Evolutionary conservation across 2,113 vertebrate species (phyloP), one percentile per base, ranked within the genome.

Genomic region (Hemiprocne comata): DNA sequence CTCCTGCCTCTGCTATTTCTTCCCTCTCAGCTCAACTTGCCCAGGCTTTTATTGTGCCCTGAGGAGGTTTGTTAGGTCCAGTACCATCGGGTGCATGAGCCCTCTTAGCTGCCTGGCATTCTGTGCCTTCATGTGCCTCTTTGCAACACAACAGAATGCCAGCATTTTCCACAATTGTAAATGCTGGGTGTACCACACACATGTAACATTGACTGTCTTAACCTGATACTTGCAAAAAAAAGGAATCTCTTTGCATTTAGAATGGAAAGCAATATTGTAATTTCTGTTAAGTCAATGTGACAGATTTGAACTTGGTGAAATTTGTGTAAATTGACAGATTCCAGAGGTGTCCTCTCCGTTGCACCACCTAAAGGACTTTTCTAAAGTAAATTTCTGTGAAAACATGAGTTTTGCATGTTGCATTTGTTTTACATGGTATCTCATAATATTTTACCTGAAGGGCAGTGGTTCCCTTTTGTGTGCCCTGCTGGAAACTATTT

Each of bases 141-240:
- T 48, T 48, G 46, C 46, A 48, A 48, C 19, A 48, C 46, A 48
- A 48, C 46, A 48, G 20, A 1, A 2, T 15, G 8, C 12, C 36
- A 5, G 0, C 28, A 4, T n/a, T 74, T 60, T 28, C 24, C 28
- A 8, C 18, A 50, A 62, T 11, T 48, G 19, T 12, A 7, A 50
- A 8, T 19, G 54, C 33, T 77, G 50, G 23, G 4, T 44, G 65
- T 40, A 38, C 28, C 46, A 11, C 17, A 13, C 2, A 0, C 1
- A 0, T 18, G 34, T n/a, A 13, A 44, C 2, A 0, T 0, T 48
- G 26, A 19, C 29, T 38, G 34, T 6, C 24, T 34, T 9, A 7
- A 44, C 9, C 36, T 67, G 62, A 6, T 29, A 53, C 11, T 7
- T 58, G 58, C 58, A 48, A 26, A 46, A 26, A 46, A 23, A 18